Percentiles rank a stretch among this genome's conserved stretches.
phyloP scores from a whole-genome alignment of 2,113 vertebrate species.

The Rhegmatorhina hoffmannsi region DNA sequence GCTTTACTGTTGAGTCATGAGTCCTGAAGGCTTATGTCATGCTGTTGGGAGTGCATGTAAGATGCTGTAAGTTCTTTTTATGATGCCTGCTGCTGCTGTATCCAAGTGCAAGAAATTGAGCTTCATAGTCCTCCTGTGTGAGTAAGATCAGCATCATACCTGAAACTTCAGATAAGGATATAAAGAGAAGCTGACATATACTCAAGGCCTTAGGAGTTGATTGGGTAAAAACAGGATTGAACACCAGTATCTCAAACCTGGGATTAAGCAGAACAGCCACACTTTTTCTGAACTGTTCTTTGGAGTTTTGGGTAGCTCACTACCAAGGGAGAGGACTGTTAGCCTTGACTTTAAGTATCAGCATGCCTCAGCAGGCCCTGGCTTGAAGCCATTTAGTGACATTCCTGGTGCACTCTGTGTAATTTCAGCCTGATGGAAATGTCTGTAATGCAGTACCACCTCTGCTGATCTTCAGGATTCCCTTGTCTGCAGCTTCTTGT shows the following conservation, averaged over 20 bases:
- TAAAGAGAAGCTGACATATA: fast-evolving
- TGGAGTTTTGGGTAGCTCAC: background rate
- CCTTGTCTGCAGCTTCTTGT: slow-evolving; percentile 72
- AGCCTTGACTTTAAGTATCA: slow-evolving; percentile 14
- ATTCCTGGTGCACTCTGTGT: slow-evolving; percentile 61
- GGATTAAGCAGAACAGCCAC: background rate
- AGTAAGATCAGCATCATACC: background rate
- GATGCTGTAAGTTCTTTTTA: fast-evolving
- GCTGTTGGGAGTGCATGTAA: background rate
- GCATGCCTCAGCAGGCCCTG: slow-evolving; percentile 41
- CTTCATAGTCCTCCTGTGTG: background rate
- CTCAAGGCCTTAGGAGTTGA: background rate
- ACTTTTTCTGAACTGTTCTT: background rate
- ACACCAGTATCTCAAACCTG: background rate
- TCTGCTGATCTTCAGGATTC: slow-evolving; percentile 81
- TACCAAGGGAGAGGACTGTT: background rate
- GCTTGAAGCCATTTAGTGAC: slow-evolving; percentile 67
- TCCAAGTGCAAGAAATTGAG: background rate
- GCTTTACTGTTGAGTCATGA: background rate
- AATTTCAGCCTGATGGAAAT: slow-evolving; percentile 67
- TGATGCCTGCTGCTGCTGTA: background rate
- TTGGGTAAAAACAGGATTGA: background rate
- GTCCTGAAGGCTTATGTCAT: background rate
- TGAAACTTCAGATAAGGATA: background rate
- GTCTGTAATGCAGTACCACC: slow-evolving; percentile 51